These are phyloP conservation scores for Rhizoglyphus robini DNA, from an alignment of 1,140 invertebrate genomes.

Conservation along the genomic window DNA sequence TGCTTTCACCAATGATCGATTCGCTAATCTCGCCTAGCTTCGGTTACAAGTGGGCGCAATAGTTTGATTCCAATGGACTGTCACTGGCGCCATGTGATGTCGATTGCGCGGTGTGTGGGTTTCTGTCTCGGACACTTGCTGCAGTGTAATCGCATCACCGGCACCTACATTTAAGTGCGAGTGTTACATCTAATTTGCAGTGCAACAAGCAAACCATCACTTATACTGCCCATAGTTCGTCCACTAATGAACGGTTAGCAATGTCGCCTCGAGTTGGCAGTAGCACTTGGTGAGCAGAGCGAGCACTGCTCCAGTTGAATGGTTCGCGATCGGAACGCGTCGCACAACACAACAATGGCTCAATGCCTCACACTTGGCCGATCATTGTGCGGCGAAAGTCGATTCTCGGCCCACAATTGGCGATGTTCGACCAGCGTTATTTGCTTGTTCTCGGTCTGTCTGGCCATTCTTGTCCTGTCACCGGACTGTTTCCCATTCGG, in stretches of 20 bases:
- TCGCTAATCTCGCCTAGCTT: background rate
- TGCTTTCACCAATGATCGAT: background rate
- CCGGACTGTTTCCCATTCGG: background rate
- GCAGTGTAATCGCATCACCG: background rate
- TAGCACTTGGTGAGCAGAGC: no score
- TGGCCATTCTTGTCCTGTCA: slow-evolving; percentile 10
- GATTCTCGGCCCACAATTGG: background rate
- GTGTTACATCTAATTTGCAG: slow-evolving; percentile 1
- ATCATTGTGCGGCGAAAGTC: slow-evolving; percentile 9
- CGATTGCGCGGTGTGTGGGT: background rate
- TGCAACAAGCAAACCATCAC: background rate
- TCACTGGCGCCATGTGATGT: no score
- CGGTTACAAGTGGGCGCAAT: slow-evolving; percentile 12
- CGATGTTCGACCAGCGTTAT: background rate
- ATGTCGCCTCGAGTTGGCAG: background rate
- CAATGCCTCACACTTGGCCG: background rate
- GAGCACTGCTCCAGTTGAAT: slow-evolving; percentile 11
- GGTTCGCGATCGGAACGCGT: background rate
- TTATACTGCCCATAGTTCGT: background rate
- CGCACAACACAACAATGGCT: no score
- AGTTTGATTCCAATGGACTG: background rate
- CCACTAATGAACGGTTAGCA: background rate
- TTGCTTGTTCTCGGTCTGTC: no score
- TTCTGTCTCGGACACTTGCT: background rate
- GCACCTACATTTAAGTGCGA: background rate